Evolutionary conservation across 2,797 vertebrate species (phyloP).

Genomic region (Micrastur ruficollis): DNA sequence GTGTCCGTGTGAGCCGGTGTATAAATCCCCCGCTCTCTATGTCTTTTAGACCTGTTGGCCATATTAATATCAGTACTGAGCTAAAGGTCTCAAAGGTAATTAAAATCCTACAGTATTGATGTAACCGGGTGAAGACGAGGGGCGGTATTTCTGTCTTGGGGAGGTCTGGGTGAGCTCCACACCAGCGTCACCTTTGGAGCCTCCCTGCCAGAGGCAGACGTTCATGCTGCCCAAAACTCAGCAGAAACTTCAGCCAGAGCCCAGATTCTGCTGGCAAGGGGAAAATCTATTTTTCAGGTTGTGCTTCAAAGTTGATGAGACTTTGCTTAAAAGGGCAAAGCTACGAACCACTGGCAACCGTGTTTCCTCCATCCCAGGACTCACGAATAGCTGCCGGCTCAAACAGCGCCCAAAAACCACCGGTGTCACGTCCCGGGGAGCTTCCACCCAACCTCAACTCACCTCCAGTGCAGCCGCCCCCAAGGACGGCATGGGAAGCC

Average conservation of each 20-base stretch:
- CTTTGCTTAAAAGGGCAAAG: not conserved
- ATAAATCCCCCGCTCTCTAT: not conserved
- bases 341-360: rapidly evolving
- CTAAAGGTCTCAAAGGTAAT: slow-evolving; percentile 7
- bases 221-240: not conserved
- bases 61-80: not conserved
- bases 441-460: not conserved
- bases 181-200: not conserved
- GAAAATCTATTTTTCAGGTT: not conserved
- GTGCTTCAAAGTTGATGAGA: not conserved
- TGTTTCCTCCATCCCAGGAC: not conserved
- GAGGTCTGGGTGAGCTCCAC: not conserved
- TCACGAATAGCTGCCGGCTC: not conserved
- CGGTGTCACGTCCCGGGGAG: not conserved
- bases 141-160: not conserved
- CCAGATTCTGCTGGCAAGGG: not conserved
- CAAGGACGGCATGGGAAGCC: not conserved
- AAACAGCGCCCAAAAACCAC: not conserved
- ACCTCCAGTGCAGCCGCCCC: not conserved
- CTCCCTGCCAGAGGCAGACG: not conserved
- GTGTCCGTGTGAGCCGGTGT: not conserved
- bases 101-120: not conserved
- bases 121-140: not conserved
- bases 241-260: not conserved
- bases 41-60: not conserved